Conservation (phyloP, 2,113 vertebrate genomes). For the Cephalophus harveyi region DNA sequence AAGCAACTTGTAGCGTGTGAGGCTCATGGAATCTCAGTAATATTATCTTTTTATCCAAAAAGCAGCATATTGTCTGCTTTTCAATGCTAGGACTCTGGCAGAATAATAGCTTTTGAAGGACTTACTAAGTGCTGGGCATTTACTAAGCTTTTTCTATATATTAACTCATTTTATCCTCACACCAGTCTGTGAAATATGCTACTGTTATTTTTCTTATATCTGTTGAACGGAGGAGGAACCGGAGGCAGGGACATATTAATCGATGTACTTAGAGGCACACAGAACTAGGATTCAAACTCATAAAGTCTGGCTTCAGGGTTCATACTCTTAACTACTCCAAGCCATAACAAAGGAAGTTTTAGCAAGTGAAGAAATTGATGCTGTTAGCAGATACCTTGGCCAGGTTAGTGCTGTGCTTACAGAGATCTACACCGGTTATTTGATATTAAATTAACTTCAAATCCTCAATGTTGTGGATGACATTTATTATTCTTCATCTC, state of each 20-base stretch:
- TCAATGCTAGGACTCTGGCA: background rate
- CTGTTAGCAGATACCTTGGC: background rate
- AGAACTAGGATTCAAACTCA: background rate
- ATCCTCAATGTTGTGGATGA: background rate
- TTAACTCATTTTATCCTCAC: background rate
- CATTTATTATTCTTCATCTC: background rate
- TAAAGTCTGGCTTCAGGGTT: background rate
- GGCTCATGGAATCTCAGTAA: background rate
- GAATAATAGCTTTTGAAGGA: background rate
- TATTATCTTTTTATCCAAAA: background rate
- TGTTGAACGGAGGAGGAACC: background rate
- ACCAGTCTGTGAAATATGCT: slow-evolving; percentile 1
- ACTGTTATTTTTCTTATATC: background rate
- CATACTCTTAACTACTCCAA: background rate
- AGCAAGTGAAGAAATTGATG: background rate
- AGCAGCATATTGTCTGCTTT: background rate
- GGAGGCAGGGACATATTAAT: background rate
- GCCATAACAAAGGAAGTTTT: background rate
- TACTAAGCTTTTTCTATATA: background rate
- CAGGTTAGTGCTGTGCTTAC: background rate
- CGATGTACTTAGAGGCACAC: background rate
- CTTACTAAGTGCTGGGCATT: background rate
- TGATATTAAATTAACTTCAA: background rate
- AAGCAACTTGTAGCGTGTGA: background rate
- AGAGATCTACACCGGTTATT: background rate